These are phyloP conservation scores for Pampus argenteus DNA, from an alignment of 2,797 vertebrate species.

Conservation along the genomic window DNA sequence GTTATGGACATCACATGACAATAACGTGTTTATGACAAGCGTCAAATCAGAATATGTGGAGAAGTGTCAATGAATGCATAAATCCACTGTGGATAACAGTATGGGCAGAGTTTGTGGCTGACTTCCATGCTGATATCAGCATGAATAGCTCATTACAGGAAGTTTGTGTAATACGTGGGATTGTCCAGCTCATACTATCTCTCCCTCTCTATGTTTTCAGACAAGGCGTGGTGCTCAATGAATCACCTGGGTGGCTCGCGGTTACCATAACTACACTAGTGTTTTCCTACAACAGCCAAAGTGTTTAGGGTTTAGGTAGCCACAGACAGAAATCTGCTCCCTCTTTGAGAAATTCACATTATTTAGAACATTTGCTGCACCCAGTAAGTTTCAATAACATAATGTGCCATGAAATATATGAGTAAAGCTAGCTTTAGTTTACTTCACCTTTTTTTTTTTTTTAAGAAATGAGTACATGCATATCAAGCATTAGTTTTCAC, in stretches of 20 bases:
- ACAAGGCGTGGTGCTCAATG: conserved; percentile 69
- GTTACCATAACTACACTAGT: conserved; percentile 59
- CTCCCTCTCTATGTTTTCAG: conserved; percentile 22
- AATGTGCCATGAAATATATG: not conserved
- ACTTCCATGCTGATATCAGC: conserved; percentile 37
- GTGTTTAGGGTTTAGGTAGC: not conserved
- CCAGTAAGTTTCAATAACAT: not conserved
- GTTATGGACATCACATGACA: no score
- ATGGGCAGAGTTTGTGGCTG: conserved; percentile 8
- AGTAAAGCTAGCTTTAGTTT: not conserved
- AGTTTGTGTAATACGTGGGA: conserved; percentile 34
- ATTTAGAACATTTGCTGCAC: not conserved
- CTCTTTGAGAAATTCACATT: not conserved
- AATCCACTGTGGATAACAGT: not conserved
- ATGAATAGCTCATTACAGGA: no score
- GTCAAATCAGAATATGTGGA: no score
- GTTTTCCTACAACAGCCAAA: conserved; percentile 60
- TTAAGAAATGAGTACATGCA: not conserved
- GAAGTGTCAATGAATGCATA: no score
- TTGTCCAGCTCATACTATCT: conserved; percentile 20
- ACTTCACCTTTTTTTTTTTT: not conserved
- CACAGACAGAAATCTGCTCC: not conserved
- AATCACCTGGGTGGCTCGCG: conserved; percentile 57
- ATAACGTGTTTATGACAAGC: no score
- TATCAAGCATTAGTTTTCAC: not conserved